phyloP scores from a whole-genome alignment of 2,113 vertebrate species.

The Xyliphius kryptos region DNA sequence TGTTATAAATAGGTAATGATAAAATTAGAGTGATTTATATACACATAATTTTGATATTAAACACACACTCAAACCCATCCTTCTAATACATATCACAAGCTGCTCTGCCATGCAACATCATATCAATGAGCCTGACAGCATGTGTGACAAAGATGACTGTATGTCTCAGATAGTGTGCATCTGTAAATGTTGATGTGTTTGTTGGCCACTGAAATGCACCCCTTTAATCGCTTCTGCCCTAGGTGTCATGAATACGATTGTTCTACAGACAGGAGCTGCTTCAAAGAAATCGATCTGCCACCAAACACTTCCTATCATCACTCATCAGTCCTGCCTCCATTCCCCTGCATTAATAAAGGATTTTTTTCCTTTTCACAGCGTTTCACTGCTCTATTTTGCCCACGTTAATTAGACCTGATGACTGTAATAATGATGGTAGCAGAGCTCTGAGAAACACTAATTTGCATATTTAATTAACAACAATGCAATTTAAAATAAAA shows the following conservation, averaged over 20 bases:
- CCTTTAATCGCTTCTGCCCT: slow-evolving; percentile 25
- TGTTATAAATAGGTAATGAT: no score
- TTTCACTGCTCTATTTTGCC: no score
- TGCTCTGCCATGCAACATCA: background rate
- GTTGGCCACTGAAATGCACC: slow-evolving; percentile 31
- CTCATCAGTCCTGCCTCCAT: slow-evolving; percentile 21
- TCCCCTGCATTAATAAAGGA: slow-evolving; percentile 8
- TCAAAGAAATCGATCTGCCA: slow-evolving; percentile 26
- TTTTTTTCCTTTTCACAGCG: no score
- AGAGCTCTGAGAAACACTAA: slow-evolving; percentile 1
- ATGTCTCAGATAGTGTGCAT: slow-evolving; percentile 29
- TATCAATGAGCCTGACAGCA: slow-evolving; percentile 10
- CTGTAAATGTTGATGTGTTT: slow-evolving; percentile 29
- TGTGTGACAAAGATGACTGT: slow-evolving; percentile 28
- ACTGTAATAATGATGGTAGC: slow-evolving; percentile 16
- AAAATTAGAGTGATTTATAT: no score
- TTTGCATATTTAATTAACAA: slow-evolving; percentile 45
- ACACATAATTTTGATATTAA: no score
- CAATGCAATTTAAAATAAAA: slow-evolving; percentile 46
- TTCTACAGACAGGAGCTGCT: slow-evolving; percentile 13
- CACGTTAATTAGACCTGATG: slow-evolving; percentile 28
- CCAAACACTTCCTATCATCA: slow-evolving; percentile 20
- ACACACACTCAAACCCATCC: slow-evolving; percentile 6
- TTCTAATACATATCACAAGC: background rate
- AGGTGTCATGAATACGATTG: slow-evolving; percentile 6